Base-by-base conservation (phyloP, 2,888 invertebrate species). In the Desoria tigrina region DNA sequence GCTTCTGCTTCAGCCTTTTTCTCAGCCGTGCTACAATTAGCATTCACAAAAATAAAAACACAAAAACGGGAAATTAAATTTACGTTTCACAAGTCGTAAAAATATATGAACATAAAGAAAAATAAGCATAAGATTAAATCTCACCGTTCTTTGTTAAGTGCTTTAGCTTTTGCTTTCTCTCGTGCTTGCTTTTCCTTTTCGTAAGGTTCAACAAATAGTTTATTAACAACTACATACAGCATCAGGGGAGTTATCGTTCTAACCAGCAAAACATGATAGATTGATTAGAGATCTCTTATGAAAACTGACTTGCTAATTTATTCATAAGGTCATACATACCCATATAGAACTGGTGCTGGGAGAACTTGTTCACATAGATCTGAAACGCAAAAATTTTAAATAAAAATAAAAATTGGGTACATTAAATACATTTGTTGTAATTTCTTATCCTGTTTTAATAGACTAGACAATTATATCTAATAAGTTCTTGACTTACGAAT, bases 281-380 rank as follows among this genome's bases (percentile, higher is more conserved):
- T 14, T 39, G 11, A 39, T 39, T 39, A 39, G 14, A 39, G 14
- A 11, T 11, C 39, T n/a, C n/a, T n/a, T n/a, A n/a, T n/a, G n/a
- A 21, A 45, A 16, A 11, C 16, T 45, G n/a, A 16, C 16, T 9
- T 45, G 6, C n/a, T 16, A 45, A 16, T 21, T 45, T 11, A 16
- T 45, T 9, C n/a, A n/a, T 6, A 45, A 45, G 45, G 16, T 39
- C 21, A 51, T 24, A 21, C 14, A 23, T 51, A 51, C 51, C 55
- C 96, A 79, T 97, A 97, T 80, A 97, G 92, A 45, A 97, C 84
- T 0, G 96, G 92, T 23, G 91, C 89, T 0, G 94, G 92, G 77
- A 92, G 84, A 23, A 96, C 84, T 78, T 93, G 92, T 78, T 96
- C 94, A 77, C 94, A 92, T 24, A 97, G 81, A 76, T 92, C 32